Conservation (phyloP, 2,888 invertebrate species). For the Steinernema carpocapsae region DNA sequence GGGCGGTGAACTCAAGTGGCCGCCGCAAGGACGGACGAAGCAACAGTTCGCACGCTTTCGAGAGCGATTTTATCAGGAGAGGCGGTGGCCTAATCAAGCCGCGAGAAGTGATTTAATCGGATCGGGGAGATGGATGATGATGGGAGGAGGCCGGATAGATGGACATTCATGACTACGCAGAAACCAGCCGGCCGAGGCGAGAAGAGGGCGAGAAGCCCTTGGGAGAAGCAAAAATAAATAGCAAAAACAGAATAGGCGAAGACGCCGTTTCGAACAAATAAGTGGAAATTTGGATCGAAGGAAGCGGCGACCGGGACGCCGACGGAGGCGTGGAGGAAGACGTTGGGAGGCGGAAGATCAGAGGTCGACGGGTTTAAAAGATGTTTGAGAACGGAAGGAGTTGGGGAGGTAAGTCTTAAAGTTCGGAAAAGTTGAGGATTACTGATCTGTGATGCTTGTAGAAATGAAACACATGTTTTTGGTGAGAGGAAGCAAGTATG, state of each 20-base stretch:
- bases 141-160: background rate
- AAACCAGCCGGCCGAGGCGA: slow-evolving; percentile 8
- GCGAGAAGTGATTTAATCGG: slow-evolving; percentile 23
- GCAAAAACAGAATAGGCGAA: background rate
- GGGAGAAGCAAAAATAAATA: background rate
- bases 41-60: slow-evolving; percentile 28
- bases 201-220: background rate
- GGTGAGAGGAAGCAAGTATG: too few species aligned
- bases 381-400: too few species aligned
- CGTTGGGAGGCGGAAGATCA: too few species aligned
- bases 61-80: slow-evolving; percentile 21
- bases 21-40: background rate
- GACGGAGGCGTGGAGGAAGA: background rate
- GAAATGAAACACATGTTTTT: too few species aligned
- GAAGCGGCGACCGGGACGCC: background rate
- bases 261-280: slow-evolving; percentile 17
- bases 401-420: too few species aligned
- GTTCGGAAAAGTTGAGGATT: too few species aligned
- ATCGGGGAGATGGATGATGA: too few species aligned
- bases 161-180: slow-evolving; percentile 7
- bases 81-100: background rate
- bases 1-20: background rate
- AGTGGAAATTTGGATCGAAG: background rate
- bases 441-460: too few species aligned
- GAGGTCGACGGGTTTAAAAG: too few species aligned